phyloP scores from a whole-genome alignment of 2,797 vertebrate genomes.

The Sebastes trivittatus region DNA sequence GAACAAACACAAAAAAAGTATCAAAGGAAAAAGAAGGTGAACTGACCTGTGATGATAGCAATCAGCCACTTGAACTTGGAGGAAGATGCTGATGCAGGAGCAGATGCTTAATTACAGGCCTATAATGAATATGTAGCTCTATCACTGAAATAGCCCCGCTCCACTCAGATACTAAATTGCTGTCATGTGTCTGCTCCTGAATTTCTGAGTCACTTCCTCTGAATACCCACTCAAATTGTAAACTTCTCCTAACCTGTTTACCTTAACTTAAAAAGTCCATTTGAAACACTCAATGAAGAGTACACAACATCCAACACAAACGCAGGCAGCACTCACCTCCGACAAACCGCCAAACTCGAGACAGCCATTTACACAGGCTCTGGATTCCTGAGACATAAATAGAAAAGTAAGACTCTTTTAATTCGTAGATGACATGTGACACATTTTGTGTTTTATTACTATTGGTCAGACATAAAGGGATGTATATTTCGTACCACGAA shows the following conservation, averaged over 20 bases:
- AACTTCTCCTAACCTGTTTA: constrained; percentile 9
- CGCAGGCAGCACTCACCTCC: constrained; percentile 51
- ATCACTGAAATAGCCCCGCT: background rate
- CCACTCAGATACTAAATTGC: background rate
- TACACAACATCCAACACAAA: background rate
- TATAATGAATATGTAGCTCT: constrained; percentile 9
- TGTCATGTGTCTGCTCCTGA: constrained; percentile 1
- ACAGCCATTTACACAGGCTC: constrained; percentile 59
- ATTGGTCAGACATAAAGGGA: background rate
- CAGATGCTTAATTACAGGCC: background rate
- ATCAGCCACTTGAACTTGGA: constrained; percentile 62
- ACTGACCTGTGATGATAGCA: constrained; percentile 56
- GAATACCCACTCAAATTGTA: background rate
- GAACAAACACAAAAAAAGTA: background rate
- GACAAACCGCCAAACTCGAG: constrained; percentile 63
- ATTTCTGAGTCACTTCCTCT: background rate
- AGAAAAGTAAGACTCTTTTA: background rate
- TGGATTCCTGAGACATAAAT: constrained; percentile 59
- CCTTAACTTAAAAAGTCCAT: background rate
- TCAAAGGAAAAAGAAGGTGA: background rate
- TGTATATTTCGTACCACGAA: constrained; percentile 61
- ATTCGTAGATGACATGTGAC: background rate
- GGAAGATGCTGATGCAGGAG: constrained; percentile 48
- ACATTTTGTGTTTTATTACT: background rate
- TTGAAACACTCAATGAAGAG: constrained; percentile 7